A percentile compares a stretch with the other conserved stretches of the same genome.
phyloP scores from a whole-genome alignment of 2,797 vertebrate genomes.

The Malacoctenus gilli region DNA sequence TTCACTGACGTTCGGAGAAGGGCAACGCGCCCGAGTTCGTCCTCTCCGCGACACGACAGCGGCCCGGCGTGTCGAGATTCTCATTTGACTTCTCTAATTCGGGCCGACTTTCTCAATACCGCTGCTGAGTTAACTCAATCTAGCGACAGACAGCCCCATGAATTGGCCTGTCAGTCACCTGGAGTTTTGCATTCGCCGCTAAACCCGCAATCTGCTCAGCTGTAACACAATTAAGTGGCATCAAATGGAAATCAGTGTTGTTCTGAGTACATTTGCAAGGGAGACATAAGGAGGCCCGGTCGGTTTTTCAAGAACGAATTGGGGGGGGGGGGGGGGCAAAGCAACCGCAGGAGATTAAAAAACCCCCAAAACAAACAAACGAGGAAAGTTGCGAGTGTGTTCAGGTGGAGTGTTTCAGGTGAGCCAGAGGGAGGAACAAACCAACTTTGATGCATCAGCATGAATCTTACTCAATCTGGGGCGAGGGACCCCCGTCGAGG shows the following conservation, averaged over 20 bases:
- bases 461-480: too few relatives aligned
- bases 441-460: too few relatives aligned
- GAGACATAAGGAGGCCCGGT: constrained; percentile 56
- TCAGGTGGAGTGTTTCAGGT: neutral
- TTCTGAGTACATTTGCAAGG: constrained; percentile 74
- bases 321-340: constrained; percentile 24
- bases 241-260: constrained; percentile 80
- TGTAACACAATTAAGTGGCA: constrained; percentile 79
- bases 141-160: constrained; percentile 77
- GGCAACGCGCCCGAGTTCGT: constrained; percentile 28
- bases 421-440: too few relatives aligned
- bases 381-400: constrained; percentile 12
- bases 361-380: too few relatives aligned
- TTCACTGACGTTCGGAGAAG: constrained; percentile 30
- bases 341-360: constrained; percentile 37
- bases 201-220: constrained; percentile 78
- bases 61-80: constrained; percentile 69
- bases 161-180: constrained; percentile 82
- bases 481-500: too few relatives aligned
- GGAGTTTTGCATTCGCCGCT: constrained; percentile 67
- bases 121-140: constrained; percentile 80
- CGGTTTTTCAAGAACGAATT: constrained; percentile 29
- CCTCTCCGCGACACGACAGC: constrained; percentile 37
- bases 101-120: constrained; percentile 83
- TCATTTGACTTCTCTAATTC: constrained; percentile 78